These are phyloP conservation scores for Heliopora coerulea DNA, from an alignment of 92 coral and sea anemone genomes.

Conservation along the genomic window DNA sequence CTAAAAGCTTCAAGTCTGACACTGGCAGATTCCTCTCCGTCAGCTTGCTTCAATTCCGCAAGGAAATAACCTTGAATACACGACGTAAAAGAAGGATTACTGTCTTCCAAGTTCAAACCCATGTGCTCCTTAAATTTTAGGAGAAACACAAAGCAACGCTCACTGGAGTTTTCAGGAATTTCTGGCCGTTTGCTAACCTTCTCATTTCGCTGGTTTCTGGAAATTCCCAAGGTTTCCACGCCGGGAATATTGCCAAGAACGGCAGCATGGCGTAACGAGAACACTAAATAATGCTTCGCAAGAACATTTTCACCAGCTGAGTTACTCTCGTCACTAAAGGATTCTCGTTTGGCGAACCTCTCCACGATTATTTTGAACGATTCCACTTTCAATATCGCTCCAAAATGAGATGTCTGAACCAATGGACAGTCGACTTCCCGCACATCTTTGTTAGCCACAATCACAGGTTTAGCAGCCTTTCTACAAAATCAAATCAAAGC, in stretches of 20 bases:
- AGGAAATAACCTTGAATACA: conserved; percentile 16
- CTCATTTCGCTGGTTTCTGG: not conserved
- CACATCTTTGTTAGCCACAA: not conserved
- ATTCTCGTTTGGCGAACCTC: not conserved
- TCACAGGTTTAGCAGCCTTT: not conserved
- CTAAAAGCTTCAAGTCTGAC: not conserved
- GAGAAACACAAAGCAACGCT: conserved; percentile 13
- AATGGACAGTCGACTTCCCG: conserved; percentile 3
- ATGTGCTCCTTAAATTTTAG: conserved; percentile 4
- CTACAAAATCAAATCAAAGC: not conserved
- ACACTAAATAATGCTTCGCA: conserved; percentile 9
- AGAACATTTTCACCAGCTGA: not conserved
- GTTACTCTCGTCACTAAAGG: not conserved
- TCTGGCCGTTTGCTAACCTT: not conserved
- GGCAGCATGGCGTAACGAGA: not conserved
- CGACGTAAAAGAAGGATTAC: not conserved
- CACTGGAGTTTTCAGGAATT: not conserved
- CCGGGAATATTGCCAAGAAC: conserved; percentile 12
- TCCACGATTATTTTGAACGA: conserved; percentile 26
- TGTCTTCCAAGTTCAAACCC: not conserved
- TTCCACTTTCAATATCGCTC: conserved; percentile 22
- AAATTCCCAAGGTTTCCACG: not conserved
- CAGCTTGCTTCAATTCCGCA: not conserved
- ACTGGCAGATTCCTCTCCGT: not conserved
- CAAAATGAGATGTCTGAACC: not conserved